Base-by-base conservation (phyloP, 2,797 vertebrate genomes). In the Coendou prehensilis region DNA sequence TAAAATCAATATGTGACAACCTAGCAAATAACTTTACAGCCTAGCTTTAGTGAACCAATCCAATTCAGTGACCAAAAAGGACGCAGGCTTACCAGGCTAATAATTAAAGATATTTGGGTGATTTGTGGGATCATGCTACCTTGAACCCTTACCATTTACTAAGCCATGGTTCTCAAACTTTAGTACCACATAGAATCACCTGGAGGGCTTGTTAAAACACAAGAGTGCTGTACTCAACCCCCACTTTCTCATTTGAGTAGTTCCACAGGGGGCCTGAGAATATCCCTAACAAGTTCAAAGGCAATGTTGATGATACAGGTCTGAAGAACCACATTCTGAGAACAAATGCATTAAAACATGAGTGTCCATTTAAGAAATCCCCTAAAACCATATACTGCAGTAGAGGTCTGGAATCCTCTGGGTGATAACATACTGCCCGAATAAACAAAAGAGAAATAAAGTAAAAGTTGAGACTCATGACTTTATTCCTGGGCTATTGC, bases 21-120 rank as follows among this genome's bases (percentile, higher is more conserved):
- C 91, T 81, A 96, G 81, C 87, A 97, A 95, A 93, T 89, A 97
- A 96, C 96, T 97, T 96, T 81, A 95, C 75, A 97, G 94, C 79
- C 96, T 90, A 15, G 41, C 37, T 93, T 56, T 57, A 78, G 89
- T 76, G 56, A 85, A 78, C 71, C 91, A 76, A 87, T 92, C 93
- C 95, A 93, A 96, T 0, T 71, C 71, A 90, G 92, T 8, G 41
- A 78, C 33, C 52, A 14, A 89, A 80, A 96, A 78, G 87, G 71
- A 98, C 97, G 96, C 93, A 73, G 95, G 69, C 96, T 97, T 15
- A 69, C 79, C 20, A 56, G 93, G 98, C 90, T 97, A 98, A 98
- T 98, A 87, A 98, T 98, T 98, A 98, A 98, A 97, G 95, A 89
- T 93, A 67, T 88, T 41, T 71, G 11, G 86, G 0, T 93, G 96